A percentile compares a stretch with the other conserved stretches of the same genome.
Evolutionary conservation across 2,113 vertebrate species (phyloP).

Genomic region (Phyllostomus hastatus): DNA sequence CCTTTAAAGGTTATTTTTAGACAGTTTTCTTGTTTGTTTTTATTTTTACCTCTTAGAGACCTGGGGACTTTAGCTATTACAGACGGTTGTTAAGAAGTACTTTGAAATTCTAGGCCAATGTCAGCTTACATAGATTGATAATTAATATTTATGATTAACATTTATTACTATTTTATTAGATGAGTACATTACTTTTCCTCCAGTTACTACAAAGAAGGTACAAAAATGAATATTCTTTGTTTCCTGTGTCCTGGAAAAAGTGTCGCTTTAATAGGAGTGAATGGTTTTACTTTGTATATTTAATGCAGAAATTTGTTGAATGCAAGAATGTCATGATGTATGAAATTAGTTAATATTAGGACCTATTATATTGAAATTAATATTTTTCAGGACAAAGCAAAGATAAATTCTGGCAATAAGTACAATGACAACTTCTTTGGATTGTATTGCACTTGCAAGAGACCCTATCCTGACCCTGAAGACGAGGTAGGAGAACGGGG

Average conservation of each 20-base stretch:
- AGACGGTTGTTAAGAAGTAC: neutral
- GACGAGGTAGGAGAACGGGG: constrained; percentile 86
- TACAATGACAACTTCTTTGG: constrained; percentile 96
- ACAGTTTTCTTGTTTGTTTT: neutral
- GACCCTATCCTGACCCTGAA: constrained; percentile 93
- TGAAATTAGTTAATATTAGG: constrained; percentile 36
- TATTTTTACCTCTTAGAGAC: neutral
- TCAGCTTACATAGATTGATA: neutral
- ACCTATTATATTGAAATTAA: constrained; percentile 3
- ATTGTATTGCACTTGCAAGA: constrained; percentile 94
- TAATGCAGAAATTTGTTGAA: constrained; percentile 25
- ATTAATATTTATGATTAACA: constrained; percentile 14
- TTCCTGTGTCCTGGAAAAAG: neutral
- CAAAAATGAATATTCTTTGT: neutral
- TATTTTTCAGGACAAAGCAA: constrained; percentile 86
- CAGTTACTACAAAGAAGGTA: neutral
- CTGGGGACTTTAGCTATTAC: neutral
- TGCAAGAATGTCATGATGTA: neutral
- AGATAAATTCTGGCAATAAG: constrained; percentile 86
- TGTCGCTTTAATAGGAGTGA: neutral
- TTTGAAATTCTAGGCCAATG: constrained; percentile 21
- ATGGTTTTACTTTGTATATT: constrained; percentile 1
- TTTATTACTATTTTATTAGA: neutral
- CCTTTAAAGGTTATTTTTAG: constrained; percentile 15
- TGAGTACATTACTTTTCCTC: neutral